Conservation (phyloP, 2,113 vertebrate species). For the Menidia beryllina region DNA sequence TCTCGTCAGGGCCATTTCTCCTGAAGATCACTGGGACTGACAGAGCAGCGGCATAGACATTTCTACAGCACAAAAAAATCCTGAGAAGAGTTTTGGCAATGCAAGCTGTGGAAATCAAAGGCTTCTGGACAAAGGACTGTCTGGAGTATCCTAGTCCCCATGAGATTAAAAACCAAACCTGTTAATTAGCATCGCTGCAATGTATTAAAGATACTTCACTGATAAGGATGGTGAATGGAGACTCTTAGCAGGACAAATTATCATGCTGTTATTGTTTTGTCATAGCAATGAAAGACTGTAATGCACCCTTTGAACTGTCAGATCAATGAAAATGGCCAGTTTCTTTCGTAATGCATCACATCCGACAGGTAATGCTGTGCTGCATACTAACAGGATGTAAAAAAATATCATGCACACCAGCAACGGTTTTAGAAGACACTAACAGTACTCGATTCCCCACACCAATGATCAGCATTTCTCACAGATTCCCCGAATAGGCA, state of each 20-base stretch:
- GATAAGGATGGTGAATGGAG: constrained; percentile 21
- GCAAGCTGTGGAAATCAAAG: constrained; percentile 29
- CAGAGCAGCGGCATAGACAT: constrained; percentile 43
- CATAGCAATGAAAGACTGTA: constrained; percentile 42
- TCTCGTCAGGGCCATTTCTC: constrained; percentile 68
- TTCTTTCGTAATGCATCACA: constrained; percentile 59
- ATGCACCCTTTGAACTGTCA: constrained; percentile 49
- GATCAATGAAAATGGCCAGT: constrained; percentile 39
- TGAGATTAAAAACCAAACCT: constrained; percentile 31
- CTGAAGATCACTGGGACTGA: constrained; percentile 68
- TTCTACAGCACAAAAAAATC: constrained; percentile 50
- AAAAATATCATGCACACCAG: too few species aligned
- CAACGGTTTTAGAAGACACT: too few species aligned
- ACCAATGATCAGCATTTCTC: too few species aligned
- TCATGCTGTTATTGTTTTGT: constrained; percentile 4
- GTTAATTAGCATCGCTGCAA: constrained; percentile 42
- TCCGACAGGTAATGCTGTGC: too few species aligned
- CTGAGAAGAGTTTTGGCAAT: constrained; percentile 29
- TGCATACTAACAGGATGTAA: too few species aligned
- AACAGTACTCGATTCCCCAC: too few species aligned
- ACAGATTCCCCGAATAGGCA: too few species aligned
- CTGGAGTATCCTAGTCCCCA: constrained; percentile 24
- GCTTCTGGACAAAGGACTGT: constrained; percentile 33
- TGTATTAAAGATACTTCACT: constrained; percentile 26
- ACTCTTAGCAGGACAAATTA: constrained; percentile 1